These are phyloP conservation scores for Melipona bicolor DNA, from an alignment of 2,888 invertebrate genomes.

Conservation along the genomic window DNA sequence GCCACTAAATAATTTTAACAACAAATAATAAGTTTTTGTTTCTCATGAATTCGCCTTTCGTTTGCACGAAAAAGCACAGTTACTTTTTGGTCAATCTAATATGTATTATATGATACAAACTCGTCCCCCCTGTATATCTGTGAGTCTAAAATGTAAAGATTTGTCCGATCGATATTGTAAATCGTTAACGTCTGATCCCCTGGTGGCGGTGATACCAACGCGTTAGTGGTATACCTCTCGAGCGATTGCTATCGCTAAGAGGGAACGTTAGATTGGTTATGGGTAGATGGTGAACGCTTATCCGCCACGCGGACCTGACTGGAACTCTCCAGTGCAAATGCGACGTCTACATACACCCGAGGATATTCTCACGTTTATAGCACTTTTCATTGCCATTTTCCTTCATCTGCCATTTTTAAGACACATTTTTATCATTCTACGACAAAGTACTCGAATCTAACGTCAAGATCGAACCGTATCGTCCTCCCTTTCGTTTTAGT, in stretches of 20 bases:
- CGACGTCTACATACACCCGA: constrained; percentile 34
- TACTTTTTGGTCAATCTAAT: too few relatives aligned
- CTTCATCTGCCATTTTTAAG: background rate
- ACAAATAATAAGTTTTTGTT: too few relatives aligned
- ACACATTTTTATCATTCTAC: background rate
- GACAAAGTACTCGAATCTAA: background rate
- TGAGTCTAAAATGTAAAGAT: constrained; percentile 4
- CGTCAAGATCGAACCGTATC: background rate
- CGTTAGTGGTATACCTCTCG: background rate
- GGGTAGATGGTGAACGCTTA: constrained; percentile 64
- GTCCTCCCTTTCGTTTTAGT: background rate
- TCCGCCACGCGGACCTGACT: constrained; percentile 76
- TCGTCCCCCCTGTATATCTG: constrained; percentile 6
- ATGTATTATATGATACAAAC: too few relatives aligned
- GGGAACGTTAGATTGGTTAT: constrained; percentile 61
- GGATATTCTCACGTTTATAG: background rate
- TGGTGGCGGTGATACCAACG: constrained; percentile 47
- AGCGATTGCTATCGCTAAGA: constrained; percentile 15
- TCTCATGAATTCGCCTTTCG: too few relatives aligned
- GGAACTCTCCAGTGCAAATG: constrained; percentile 62
- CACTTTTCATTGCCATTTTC: background rate
- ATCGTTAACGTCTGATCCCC: constrained; percentile 12
- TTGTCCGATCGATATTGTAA: background rate
- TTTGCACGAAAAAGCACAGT: too few relatives aligned
- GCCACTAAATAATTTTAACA: too few relatives aligned